Conservation (phyloP, 2,797 vertebrate species). For the Halcyon badia region DNA sequence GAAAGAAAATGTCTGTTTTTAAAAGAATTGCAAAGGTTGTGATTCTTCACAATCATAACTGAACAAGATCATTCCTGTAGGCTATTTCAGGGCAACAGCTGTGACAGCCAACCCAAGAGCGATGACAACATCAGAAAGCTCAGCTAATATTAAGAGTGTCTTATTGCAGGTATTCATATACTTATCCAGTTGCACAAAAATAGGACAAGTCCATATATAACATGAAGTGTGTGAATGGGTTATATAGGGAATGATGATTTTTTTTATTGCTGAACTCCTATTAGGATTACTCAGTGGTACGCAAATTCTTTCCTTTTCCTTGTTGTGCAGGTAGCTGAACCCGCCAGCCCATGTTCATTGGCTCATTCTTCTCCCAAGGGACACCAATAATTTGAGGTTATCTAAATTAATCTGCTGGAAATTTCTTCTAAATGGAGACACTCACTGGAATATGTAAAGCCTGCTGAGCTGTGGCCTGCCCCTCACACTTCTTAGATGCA, state of each 20-base stretch:
- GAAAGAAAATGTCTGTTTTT: not conserved
- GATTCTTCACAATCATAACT: not conserved
- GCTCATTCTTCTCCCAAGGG: not conserved
- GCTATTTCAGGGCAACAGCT: not conserved
- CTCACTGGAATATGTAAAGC: not conserved
- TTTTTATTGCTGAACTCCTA: not conserved
- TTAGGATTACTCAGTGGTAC: not conserved
- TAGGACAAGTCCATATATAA: not conserved
- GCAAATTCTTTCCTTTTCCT: not conserved
- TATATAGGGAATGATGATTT: not conserved
- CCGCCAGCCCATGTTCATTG: not conserved
- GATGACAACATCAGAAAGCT: not conserved
- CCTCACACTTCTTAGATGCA: not conserved
- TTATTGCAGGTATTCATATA: not conserved
- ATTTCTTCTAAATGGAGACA: not conserved
- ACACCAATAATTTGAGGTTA: not conserved
- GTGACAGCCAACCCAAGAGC: not conserved
- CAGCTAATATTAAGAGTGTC: not conserved
- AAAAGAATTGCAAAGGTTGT: not conserved
- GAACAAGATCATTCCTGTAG: not conserved
- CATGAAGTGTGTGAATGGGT: not conserved
- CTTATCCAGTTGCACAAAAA: not conserved
- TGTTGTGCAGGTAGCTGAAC: not conserved
- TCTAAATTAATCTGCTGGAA: not conserved
- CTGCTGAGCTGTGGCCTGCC: not conserved